These are phyloP conservation scores for Lacerta viridis DNA, from an alignment of 2,797 vertebrate genomes.

Conservation along the genomic window DNA sequence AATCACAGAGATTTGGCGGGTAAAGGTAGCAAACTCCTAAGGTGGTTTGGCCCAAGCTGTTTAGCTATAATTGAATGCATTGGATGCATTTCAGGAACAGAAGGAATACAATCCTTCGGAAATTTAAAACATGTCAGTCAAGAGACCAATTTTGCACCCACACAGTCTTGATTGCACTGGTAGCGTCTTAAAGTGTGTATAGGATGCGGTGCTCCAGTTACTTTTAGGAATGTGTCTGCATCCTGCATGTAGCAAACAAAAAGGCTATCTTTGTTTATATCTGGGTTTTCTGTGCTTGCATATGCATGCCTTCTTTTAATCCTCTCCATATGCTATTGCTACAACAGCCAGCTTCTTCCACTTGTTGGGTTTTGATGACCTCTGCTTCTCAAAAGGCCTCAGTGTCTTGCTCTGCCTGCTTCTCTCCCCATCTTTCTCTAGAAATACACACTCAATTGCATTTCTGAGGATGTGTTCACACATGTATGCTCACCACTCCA, in stretches of 20 bases:
- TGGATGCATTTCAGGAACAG: conserved; percentile 22
- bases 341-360: conserved; percentile 54
- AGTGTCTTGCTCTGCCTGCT: neutral
- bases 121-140: conserved; percentile 17
- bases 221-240: conserved; percentile 68
- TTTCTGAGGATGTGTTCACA: neutral
- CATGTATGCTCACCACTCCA: neutral
- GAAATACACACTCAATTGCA: neutral
- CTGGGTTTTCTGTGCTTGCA: conserved; percentile 66
- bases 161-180: neutral
- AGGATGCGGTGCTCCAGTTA: conserved; percentile 48
- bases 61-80: neutral
- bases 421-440: too few relatives aligned
- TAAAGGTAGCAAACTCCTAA: neutral
- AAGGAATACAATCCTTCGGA: conserved; percentile 14
- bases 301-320: conserved; percentile 63
- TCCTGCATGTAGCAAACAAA: conserved; percentile 64
- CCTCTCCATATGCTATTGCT: conserved; percentile 48
- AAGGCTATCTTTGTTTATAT: conserved; percentile 65
- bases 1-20: neutral
- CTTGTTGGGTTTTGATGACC: conserved; percentile 54
- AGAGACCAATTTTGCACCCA: conserved; percentile 34
- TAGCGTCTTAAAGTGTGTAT: conserved; percentile 13
- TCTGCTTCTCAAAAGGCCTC: conserved; percentile 31
- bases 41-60: neutral